Base-by-base conservation (phyloP, 2,797 vertebrate species). In the Dendrocincla fuliginosa region DNA sequence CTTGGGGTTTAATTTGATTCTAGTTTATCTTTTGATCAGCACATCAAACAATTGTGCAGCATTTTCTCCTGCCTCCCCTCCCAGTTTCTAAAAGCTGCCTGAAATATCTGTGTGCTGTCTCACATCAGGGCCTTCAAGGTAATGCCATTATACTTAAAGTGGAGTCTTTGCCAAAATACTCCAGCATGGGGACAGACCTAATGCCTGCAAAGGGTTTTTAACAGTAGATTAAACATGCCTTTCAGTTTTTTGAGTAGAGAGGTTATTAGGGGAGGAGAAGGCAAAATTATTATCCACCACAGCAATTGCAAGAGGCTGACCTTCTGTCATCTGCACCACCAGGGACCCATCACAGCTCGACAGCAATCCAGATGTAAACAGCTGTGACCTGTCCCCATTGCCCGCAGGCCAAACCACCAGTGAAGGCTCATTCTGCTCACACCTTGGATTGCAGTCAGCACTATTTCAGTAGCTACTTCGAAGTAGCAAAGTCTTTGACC, bases 11-110 rank as follows among this genome's bases (percentile, higher is more conserved):
- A 86, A 95, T 95, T 84, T 89, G 88, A 93, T 81, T 95, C 71
- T 76, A 81, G 75, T 93, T 93, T 95, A 95, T 96, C 95, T 96
- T 96, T 93, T 95, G 93, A 96, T 96, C 93, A 93, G 89, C 69
- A 95, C 84, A 96, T 96, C 94, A 96, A 97, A 97, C 87, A 89
- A 87, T 81, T 41, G 84, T 27, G 75, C 69, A 79, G 81, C 11
- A 23, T 89, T 82, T 83, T 89, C 92, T 82, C 73, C 64, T 1
- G 13, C 47, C 44, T 91, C 64, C 56, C 49, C 73, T 95, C 70
- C 68, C 82, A n/a, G 2, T 61, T 83, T 88, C 93, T 77, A 77
- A 84, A 81, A 93, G 59, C 77, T 76, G 75, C 73, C 42, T 70
- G 88, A 91, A 93, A 84, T 77, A 71, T 12, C 82, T 14, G 10